Conservation (phyloP, 1,140 invertebrate species). For the Bactericera cockerelli region DNA sequence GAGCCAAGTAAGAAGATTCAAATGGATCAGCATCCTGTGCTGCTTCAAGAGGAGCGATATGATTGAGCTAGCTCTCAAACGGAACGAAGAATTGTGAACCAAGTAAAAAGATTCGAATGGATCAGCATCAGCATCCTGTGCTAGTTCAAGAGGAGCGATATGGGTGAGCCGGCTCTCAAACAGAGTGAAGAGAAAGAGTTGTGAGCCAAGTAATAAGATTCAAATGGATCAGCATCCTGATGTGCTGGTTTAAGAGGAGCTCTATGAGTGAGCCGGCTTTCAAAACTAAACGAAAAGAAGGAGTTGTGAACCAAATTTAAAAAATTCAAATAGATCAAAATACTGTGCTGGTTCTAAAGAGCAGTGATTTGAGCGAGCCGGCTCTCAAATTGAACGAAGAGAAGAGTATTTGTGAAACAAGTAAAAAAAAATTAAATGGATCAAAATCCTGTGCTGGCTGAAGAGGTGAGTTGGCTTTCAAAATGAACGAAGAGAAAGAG, state of each 20-base stretch:
- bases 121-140: slow-evolving; percentile 38
- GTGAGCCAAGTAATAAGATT: too few species aligned
- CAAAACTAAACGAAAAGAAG: too few species aligned
- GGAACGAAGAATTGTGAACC: too few species aligned
- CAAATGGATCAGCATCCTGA: slow-evolving; percentile 38
- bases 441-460: slow-evolving; percentile 35
- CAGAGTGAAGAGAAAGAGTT: too few species aligned
- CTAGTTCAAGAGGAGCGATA: slow-evolving; percentile 29
- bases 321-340: too few species aligned
- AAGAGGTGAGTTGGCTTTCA: slow-evolving; percentile 25
- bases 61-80: neutral
- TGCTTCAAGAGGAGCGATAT: slow-evolving; percentile 29
- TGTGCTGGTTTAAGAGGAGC: slow-evolving; percentile 32
- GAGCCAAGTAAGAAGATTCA: too few species aligned
- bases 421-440: too few species aligned
- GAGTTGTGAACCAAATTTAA: too few species aligned
- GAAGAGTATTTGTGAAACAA: too few species aligned
- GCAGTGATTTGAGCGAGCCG: slow-evolving; percentile 18
- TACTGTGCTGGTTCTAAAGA: slow-evolving; percentile 35
- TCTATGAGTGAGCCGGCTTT: neutral
- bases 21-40: slow-evolving; percentile 39
- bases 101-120: too few species aligned
- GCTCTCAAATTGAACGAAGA: too few species aligned
- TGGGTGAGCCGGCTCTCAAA: neutral
- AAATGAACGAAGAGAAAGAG: too few species aligned